phyloP scores from a whole-genome alignment of 92 coral and sea anemone species.

The Parazoanthus atlanticus region DNA sequence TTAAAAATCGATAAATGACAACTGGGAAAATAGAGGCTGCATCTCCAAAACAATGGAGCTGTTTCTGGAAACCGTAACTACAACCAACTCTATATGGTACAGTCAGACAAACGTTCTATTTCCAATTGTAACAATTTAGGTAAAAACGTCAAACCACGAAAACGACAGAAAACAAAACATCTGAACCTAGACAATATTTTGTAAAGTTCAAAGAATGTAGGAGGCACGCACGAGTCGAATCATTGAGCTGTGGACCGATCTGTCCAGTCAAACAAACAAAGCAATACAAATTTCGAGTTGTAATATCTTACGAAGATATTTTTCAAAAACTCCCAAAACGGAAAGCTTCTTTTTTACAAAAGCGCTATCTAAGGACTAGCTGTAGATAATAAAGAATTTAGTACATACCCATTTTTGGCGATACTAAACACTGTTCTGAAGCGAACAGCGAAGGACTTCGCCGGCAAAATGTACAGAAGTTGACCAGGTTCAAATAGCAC shows the following conservation, averaged over 20 bases:
- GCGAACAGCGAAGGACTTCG: slow-evolving; percentile 6
- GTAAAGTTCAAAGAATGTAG: neutral
- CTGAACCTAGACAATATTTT: neutral
- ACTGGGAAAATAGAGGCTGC: neutral
- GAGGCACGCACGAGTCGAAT: slow-evolving; percentile 8
- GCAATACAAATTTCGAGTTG: slow-evolving; percentile 22
- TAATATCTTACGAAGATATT: neutral
- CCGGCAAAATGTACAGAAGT: slow-evolving; percentile 37
- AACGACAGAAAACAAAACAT: slow-evolving; percentile 10
- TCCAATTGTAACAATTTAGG: neutral
- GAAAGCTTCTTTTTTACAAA: neutral
- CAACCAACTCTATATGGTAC: slow-evolving; percentile 1
- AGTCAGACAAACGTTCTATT: neutral
- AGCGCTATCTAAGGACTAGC: neutral
- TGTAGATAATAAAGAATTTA: neutral
- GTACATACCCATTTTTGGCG: slow-evolving; percentile 48
- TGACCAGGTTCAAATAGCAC: neutral
- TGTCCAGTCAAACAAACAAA: slow-evolving; percentile 11
- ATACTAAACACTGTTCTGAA: slow-evolving; percentile 22
- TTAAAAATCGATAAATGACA: neutral
- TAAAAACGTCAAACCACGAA: neutral
- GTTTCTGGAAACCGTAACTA: slow-evolving; percentile 18
- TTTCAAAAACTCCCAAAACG: neutral
- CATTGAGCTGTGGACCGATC: neutral
- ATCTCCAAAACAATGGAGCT: slow-evolving; percentile 11